Evolutionary conservation across 1,140 invertebrate species (phyloP), one percentile per base, ranked within the genome.

Genomic region (Bicyclus anynana): DNA sequence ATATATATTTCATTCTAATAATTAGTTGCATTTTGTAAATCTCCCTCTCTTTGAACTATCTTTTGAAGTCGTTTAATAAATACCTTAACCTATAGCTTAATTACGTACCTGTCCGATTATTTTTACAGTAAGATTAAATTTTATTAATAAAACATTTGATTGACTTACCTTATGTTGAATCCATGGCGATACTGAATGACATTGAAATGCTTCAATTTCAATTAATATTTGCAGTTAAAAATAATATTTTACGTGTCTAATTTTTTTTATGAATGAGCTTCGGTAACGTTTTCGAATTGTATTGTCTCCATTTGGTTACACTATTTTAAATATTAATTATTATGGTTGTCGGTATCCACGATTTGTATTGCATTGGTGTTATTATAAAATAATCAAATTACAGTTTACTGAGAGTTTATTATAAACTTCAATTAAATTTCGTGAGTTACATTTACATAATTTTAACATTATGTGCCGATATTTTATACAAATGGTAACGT

Each of bases 401-500:
- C n/a, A 49, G 50, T 2, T 57, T 51, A 57, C 26, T 20, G 33
- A 73, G 55, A 76, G 70, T 84, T 86, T 84, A 87, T 87, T 87
- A 81, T 78, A 86, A 72, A 69, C 54, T 65, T 73, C 83, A 74
- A 69, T 72, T 72, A 14, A 65, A 61, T 53, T 70, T 74, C 65
- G 69, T 66, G 63, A 68, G 58, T 77, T 81, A 87, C 81, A 84
- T 73, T 33, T 77, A 81, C 65, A 74, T 66, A 62, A 68, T 72
- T 65, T 60, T 71, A 69, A 87, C 67, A 77, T 72, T 69, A 74
- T 67, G 65, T 69, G 72, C 72, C 73, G 57, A 17, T 44, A 5
- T 21, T 71, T 67, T 72, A 65, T 77, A 81, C 74, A 63, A 80
- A 82, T 85, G 80, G 84, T 85, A 84, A 87, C 81, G 72, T 17